Evolutionary conservation across 2,888 invertebrate species (phyloP).

Genomic region (Tiliacea aurago): DNA sequence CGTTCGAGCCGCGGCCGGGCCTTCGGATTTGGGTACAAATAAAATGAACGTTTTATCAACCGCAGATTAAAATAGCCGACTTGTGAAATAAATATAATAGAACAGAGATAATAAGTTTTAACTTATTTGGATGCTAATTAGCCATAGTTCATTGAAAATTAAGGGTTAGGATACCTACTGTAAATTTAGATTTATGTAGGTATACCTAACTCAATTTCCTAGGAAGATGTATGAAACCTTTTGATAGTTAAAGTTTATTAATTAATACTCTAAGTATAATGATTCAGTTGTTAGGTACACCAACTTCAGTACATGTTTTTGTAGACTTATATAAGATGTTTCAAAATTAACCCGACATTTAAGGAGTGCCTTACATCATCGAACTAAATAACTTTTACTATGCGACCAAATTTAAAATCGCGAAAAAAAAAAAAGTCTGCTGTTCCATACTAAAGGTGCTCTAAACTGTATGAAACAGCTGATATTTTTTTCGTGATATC

Average conservation of each 20-base stretch:
- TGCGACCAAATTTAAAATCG: too few relatives aligned
- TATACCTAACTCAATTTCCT: neutral
- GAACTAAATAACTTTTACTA: too few relatives aligned
- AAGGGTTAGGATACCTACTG: neutral
- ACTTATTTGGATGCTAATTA: neutral
- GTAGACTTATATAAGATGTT: neutral
- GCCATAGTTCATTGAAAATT: neutral
- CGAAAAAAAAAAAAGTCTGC: too few relatives aligned
- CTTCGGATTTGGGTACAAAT: constrained; percentile 87
- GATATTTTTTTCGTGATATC: too few relatives aligned
- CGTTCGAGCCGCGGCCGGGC: constrained; percentile 73
- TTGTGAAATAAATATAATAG: constrained; percentile 43
- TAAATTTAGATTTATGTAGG: neutral
- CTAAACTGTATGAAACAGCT: too few relatives aligned
- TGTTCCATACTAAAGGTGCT: too few relatives aligned
- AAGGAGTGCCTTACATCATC: too few relatives aligned
- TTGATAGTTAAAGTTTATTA: neutral
- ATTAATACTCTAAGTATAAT: too few relatives aligned
- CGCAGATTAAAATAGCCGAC: constrained; percentile 79
- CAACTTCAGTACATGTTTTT: neutral
- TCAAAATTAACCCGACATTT: too few relatives aligned
- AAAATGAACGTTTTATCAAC: constrained; percentile 84
- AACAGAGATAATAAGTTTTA: constrained; percentile 7
- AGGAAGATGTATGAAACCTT: neutral
- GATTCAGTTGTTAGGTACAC: neutral